Base-by-base conservation (phyloP, 2,113 vertebrate genomes). In the Myotis davidii region DNA sequence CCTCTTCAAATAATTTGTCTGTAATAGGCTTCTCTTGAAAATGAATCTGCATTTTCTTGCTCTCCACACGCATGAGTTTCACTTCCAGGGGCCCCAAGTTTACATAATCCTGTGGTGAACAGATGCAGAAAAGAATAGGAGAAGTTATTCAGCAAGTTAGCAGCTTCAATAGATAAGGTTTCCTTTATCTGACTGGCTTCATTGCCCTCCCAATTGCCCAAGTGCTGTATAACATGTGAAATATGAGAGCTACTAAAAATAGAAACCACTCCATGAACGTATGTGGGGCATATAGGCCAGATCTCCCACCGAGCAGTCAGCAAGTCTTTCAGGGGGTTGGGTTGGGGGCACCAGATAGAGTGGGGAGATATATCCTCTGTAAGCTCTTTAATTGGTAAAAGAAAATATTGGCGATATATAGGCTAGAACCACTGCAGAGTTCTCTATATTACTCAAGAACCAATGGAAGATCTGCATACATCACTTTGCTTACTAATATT, bases 61-160 rank as follows among this genome's bases (percentile, higher is more conserved):
- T 98, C 64, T 98, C 37, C 20, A 98, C 94, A 5, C 93, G 94
- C 97, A 99, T 97, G 13, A 98, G 93, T 61, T 97, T 98, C 88
- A 98, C 97, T 92, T 98, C 97, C 98, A 98, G 77, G 34, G 98
- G 97, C 6, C 96, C 98, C 96, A 98, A 78, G 34, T 99, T 97
- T 81, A 97, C 85, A n/a, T 96, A 97, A 14, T 97, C 98, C 98
- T 99, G 27, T 64, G 65, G 37, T 25, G 64, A 88, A 78, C 59
- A 84, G 94, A 94, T 67, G 96, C 6, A 88, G 64, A 97, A 96
- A 86, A 45, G 91, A 87, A 61, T 39, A 50, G 14, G 67, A 93
- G 18, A 54, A 7, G 17, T 82, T 94, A 45, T 67, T 91, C 25
- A 72, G 32, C 20, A 52, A 82, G 9, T 59, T 91, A 76, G 52